phyloP scores from a whole-genome alignment of 2,888 invertebrate genomes.

The Octonoba sinensis region DNA sequence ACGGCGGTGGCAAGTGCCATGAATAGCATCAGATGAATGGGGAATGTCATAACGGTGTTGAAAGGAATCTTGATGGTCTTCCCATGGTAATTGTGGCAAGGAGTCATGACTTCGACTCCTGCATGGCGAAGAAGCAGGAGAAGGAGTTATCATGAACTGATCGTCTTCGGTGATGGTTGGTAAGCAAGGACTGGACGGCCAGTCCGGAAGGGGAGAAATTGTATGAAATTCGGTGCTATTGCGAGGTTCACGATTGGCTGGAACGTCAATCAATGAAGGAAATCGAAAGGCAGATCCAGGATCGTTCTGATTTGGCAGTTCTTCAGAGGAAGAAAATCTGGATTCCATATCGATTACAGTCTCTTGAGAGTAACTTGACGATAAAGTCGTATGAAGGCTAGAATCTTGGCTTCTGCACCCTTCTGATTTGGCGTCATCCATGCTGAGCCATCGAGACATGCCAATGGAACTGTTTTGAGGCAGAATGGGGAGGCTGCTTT shows the following conservation, averaged over 20 bases:
- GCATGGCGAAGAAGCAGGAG: conserved; percentile 18
- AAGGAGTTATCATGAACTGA: conserved; percentile 2
- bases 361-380: conserved; percentile 42
- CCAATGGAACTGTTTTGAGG: conserved; percentile 4
- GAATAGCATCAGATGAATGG: too few relatives aligned
- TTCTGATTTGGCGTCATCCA: conserved; percentile 42
- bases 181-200: conserved; percentile 64
- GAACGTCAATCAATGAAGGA: conserved; percentile 40
- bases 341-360: conserved; percentile 44
- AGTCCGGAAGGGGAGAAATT: conserved; percentile 27
- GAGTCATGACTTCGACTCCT: conserved; percentile 50
- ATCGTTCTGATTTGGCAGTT: conserved; percentile 11
- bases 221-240: conserved; percentile 18
- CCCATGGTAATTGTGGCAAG: conserved; percentile 1
- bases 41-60: too few relatives aligned
- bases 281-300: conserved; percentile 15
- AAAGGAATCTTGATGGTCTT: too few relatives aligned
- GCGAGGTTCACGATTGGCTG: conserved; percentile 18
- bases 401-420: conserved; percentile 12
- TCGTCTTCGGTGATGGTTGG: conserved; percentile 60
- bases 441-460: conserved; percentile 42
- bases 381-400: conserved; percentile 32
- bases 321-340: conserved; percentile 21
- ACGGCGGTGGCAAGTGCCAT: too few relatives aligned
- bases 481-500: conserved; percentile 38